Base-by-base conservation (phyloP, 2,113 vertebrate species). In the Tylochromis polylepis region DNA sequence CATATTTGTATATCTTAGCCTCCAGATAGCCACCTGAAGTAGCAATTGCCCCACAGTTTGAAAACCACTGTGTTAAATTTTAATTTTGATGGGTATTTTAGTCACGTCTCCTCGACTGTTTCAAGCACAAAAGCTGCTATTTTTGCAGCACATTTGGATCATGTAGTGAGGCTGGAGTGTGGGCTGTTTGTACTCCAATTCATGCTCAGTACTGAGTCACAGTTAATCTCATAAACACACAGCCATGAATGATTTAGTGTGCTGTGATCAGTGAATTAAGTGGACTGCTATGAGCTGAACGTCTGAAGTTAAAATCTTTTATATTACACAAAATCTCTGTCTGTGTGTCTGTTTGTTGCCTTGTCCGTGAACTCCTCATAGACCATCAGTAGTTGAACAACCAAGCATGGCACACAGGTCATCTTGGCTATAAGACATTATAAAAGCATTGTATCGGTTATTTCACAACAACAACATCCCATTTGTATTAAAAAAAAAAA, bases 71-170 rank as follows among this genome's bases (percentile, higher is more conserved):
- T 46, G 38, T 18, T 46, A 43, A 46, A 46, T 46, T 46, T 46
- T 4, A 46, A 18, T 72, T 72, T 72, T 24, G 38, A 46, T 72
- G 22, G 22, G 8, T 11, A 16, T 43, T 70, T 72, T 46, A 43
- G 3, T 41, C 12, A 0, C 4, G n/a, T 10, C 65, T 9, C 4
- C 12, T 70, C n/a, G 0, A 70, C 41, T 43, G 65, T 10, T 70
- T 70, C n/a, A 70, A 43, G 12, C 38, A 43, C 36, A 24, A 5
- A 70, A 24, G n/a, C 36, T 43, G 36, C 65, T 24, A 2, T 15
- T 72, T 43, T 46, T 70, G 22, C 5, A 16, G 22, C 22, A 72
- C 14, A 46, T 43, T 67, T 67, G 15, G 12, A 46, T 46, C 43
- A 46, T 4, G 6, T 34, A 41, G 11, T 67, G 36, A 22, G 67